Percentiles rank a stretch among this genome's conserved stretches.
phyloP scores from a whole-genome alignment of 2,888 invertebrate species.

The Tuberolachnus salignus region DNA sequence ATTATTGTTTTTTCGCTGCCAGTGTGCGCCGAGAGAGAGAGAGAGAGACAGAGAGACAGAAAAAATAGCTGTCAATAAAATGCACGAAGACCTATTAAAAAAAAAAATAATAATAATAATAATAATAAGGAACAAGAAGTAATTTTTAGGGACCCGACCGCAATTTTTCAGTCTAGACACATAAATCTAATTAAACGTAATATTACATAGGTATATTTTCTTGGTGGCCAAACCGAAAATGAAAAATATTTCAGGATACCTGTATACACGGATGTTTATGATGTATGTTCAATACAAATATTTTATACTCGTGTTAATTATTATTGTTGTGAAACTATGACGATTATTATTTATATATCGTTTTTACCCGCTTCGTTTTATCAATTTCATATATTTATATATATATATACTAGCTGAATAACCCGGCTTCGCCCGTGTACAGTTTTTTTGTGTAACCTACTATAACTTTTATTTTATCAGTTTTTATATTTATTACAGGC shows the following conservation, averaged over 20 bases:
- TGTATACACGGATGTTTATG: background rate
- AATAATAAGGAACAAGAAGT: background rate
- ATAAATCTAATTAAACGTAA: conserved; percentile 56
- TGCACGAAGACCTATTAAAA: conserved; percentile 38
- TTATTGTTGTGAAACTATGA: too few relatives aligned
- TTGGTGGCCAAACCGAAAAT: conserved; percentile 23
- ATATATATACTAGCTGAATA: too few relatives aligned
- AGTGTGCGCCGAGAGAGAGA: background rate
- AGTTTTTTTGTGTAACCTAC: too few relatives aligned
- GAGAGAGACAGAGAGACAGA: conserved; percentile 1
- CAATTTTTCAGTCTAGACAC: conserved; percentile 56
- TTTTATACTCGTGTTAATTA: too few relatives aligned
- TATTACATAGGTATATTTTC: background rate
- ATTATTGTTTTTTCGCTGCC: conserved; percentile 4
- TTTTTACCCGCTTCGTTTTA: too few relatives aligned
- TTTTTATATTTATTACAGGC: too few relatives aligned
- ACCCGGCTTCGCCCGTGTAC: too few relatives aligned
- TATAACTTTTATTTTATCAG: too few relatives aligned
- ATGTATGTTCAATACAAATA: background rate
- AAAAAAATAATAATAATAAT: background rate
- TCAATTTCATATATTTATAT: too few relatives aligned
- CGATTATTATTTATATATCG: too few relatives aligned
- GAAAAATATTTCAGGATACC: background rate
- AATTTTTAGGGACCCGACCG: conserved; percentile 55
- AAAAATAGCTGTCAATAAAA: conserved; percentile 56